phyloP scores from a whole-genome alignment of 2,797 vertebrate species.

The Rousettus madagascariensis region DNA sequence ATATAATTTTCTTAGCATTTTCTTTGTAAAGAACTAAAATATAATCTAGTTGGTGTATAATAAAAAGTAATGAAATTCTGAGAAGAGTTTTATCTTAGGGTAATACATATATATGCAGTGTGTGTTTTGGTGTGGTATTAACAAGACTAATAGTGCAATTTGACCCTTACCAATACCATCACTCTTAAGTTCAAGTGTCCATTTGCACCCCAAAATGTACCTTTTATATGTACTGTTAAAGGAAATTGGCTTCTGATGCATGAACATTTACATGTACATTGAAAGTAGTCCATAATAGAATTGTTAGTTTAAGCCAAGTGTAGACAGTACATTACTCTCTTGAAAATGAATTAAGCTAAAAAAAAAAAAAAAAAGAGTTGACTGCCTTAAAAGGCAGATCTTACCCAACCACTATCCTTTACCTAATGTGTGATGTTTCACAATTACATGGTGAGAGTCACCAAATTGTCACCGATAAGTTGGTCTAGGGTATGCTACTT shows the following conservation, averaged over 20 bases:
- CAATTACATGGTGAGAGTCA: conserved; percentile 56
- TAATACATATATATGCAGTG: conserved; percentile 84
- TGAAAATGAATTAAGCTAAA: conserved; percentile 80
- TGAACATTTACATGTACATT: conserved; percentile 85
- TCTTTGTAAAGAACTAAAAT: conserved; percentile 87
- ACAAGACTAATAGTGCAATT: conserved; percentile 81
- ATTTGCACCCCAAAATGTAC: conserved; percentile 71
- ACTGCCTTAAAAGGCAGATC: conserved; percentile 74
- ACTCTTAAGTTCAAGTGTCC: conserved; percentile 75
- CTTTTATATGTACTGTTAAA: conserved; percentile 81
- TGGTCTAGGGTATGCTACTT: conserved; percentile 74
- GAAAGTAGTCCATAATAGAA: conserved; percentile 82
- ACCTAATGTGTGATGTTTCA: conserved; percentile 66
- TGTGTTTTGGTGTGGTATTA: conserved; percentile 83
- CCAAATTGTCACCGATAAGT: conserved; percentile 67
- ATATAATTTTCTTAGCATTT: conserved; percentile 86
- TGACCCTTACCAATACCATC: conserved; percentile 76
- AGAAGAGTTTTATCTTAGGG: conserved; percentile 86
- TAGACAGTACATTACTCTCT: conserved; percentile 82
- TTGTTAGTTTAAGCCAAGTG: conserved; percentile 81
- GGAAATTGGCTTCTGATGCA: conserved; percentile 85
- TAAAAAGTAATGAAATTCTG: conserved; percentile 85
- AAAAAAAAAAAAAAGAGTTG: conserved; percentile 56
- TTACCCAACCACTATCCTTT: conserved; percentile 69
- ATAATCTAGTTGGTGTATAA: conserved; percentile 90